Conservation (phyloP, 2,888 invertebrate species). For the Plagodis dolabraria region DNA sequence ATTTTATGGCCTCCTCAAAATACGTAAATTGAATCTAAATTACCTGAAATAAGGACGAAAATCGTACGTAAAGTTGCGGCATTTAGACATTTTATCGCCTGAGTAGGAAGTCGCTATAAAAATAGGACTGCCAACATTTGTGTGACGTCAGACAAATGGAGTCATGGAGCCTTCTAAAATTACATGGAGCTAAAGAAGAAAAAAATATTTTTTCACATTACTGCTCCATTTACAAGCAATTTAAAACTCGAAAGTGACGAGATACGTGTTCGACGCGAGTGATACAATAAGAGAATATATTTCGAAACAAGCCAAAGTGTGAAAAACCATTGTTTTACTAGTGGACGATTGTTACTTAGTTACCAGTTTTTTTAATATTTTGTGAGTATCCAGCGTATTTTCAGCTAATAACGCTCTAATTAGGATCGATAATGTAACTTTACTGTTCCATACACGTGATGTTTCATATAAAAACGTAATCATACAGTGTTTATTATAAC, state of each 20-base stretch:
- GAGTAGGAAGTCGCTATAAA: slow-evolving; percentile 77
- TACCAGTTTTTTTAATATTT: slow-evolving; percentile 64
- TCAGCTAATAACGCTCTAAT: slow-evolving; percentile 53
- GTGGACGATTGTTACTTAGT: slow-evolving; percentile 63
- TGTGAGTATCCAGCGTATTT: slow-evolving; percentile 72
- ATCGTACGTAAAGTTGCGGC: slow-evolving; percentile 50
- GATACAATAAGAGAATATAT: slow-evolving; percentile 44
- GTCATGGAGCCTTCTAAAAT: slow-evolving; percentile 80
- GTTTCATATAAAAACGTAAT: slow-evolving; percentile 48
- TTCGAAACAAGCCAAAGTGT: slow-evolving; percentile 39
- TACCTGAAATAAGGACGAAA: slow-evolving; percentile 52
- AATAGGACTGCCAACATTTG: slow-evolving; percentile 84
- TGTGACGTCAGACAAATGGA: slow-evolving; percentile 80
- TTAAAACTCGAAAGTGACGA: slow-evolving; percentile 60
- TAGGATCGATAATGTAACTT: slow-evolving; percentile 61
- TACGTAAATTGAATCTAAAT: slow-evolving; percentile 61
- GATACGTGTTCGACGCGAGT: slow-evolving; percentile 64
- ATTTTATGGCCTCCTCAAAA: slow-evolving; percentile 51
- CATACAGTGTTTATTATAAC: slow-evolving; percentile 56
- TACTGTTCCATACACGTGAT: slow-evolving; percentile 57
- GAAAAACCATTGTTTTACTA: slow-evolving; percentile 44
- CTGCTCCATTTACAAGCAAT: slow-evolving; percentile 62
- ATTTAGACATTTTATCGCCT: slow-evolving; percentile 65
- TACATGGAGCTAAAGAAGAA: slow-evolving; percentile 63
- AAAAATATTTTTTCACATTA: slow-evolving; percentile 68